Conservation (phyloP, 2,888 invertebrate species). For the Nomada ruficornis region DNA sequence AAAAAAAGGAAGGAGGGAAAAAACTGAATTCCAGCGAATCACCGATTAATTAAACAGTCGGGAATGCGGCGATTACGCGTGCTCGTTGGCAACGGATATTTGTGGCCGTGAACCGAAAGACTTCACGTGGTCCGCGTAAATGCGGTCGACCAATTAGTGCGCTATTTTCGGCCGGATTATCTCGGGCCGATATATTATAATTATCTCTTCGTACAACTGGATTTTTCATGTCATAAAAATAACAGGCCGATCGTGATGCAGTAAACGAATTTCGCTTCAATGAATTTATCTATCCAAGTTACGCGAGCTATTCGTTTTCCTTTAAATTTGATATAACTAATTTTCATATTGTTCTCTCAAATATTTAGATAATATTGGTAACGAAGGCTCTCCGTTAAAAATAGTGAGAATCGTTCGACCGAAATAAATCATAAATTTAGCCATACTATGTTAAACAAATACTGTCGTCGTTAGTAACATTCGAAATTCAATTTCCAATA, state of each 20-base stretch:
- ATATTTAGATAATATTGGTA: too few species aligned
- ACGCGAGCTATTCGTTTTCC: too few species aligned
- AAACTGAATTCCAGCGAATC: conserved; percentile 31
- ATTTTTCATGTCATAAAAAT: conserved; percentile 29
- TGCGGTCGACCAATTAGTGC: conserved; percentile 66
- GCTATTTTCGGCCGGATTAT: conserved; percentile 57
- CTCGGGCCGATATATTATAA: conserved; percentile 52
- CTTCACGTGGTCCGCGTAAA: conserved; percentile 51
- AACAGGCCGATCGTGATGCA: not conserved
- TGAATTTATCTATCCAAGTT: too few species aligned
- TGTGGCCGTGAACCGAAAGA: conserved; percentile 49
- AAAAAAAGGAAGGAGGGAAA: not conserved
- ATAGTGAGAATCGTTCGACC: too few species aligned
- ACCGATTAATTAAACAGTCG: conserved; percentile 61
- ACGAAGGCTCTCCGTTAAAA: too few species aligned
- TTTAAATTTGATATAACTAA: too few species aligned
- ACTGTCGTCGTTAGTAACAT: too few species aligned
- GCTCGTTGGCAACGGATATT: conserved; percentile 51
- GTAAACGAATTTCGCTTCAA: not conserved
- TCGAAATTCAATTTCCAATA: too few species aligned
- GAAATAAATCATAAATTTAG: too few species aligned
- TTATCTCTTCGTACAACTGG: conserved; percentile 32
- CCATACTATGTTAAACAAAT: too few species aligned
- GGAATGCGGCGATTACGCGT: conserved; percentile 49
- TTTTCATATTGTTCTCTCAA: too few species aligned